Evolutionary conservation across 1,140 invertebrate genomes (phyloP).

Genomic region (Hyposmocoma kahamanoa): DNA sequence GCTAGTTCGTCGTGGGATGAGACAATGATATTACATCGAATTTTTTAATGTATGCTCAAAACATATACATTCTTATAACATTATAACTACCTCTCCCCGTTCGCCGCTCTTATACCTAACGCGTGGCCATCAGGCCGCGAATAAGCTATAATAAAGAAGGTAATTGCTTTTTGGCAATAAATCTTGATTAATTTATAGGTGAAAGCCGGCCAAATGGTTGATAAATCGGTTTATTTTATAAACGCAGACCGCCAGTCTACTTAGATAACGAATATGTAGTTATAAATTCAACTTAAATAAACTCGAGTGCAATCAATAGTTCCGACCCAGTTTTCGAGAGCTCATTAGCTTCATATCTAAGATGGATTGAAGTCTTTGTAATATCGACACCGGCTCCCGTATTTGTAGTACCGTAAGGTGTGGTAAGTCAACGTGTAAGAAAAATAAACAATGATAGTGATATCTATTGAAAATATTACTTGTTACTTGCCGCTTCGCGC

Average conservation of each 20-base stretch:
- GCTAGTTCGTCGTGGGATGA: too few relatives aligned
- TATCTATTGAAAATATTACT: not conserved
- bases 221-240: not conserved
- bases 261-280: not conserved
- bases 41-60: too few relatives aligned
- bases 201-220: not conserved
- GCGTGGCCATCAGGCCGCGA: too few relatives aligned
- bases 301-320: conserved; percentile 41
- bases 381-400: conserved; percentile 20
- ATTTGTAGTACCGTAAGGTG: conserved; percentile 12
- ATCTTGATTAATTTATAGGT: not conserved
- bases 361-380: conserved; percentile 10
- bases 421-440: not conserved
- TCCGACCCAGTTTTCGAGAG: conserved; percentile 39
- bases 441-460: not conserved
- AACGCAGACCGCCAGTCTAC: not conserved
- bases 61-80: too few relatives aligned
- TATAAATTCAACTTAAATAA: conserved; percentile 14
- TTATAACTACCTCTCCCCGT: too few relatives aligned
- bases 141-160: not conserved
- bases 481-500: not conserved
- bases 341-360: conserved; percentile 31
- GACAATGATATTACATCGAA: too few relatives aligned
- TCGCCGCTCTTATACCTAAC: too few relatives aligned
- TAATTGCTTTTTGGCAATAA: not conserved